Evolutionary conservation across 2,113 vertebrate genomes (phyloP), one percentile per base, ranked within the genome.

Genomic region (Corythornis vintsioides): DNA sequence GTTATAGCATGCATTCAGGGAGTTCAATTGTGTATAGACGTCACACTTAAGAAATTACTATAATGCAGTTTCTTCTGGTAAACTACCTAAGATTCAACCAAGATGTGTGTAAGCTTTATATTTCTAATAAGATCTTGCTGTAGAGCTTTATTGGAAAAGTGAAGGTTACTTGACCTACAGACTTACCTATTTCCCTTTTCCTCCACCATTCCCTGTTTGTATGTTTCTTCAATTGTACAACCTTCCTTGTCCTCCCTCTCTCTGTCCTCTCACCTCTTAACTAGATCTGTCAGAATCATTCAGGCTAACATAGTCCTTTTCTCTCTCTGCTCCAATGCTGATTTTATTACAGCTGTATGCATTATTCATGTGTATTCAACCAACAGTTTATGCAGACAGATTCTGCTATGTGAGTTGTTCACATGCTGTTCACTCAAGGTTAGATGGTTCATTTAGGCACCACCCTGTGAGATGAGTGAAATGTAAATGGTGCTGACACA

Each of bases 301-400:
- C 59, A 75, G 61, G 11, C 52, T 85, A 48, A 48, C 38, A 53
- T 3, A 21, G 57, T 55, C 57, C 17, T 83, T 83, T 66, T 70
- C n/a, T 53, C 47, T 61, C 40, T 21, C 63, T 64, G 10, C 72
- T 90, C 71, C 72, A 22, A 71, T 13, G 24, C 61, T 74, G 61
- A 85, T 57, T 85, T 85, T 78, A 28, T 88, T 77, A 59, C 26
- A 75, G 66, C 9, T 61, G 1, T 67, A 63, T 90, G 71, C 57
- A 66, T 90, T 94, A 92, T 92, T 94, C 75, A 78, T 74, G 15
- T 63, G 42, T 71, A 69, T 85, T 76, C 52, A 83, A 24, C 55
- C 66, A 88, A 67, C 5, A 47, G n/a, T 79, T 90, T 79, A 75
- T 64, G 59, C 57, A 88, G 86, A 79, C 61, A 88, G 42, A 70